A percentile compares a stretch with the other conserved stretches of the same genome.
These are phyloP conservation scores for Parnassius mnemosyne DNA, from an alignment of 2,888 invertebrate genomes.

Conservation along the genomic window DNA sequence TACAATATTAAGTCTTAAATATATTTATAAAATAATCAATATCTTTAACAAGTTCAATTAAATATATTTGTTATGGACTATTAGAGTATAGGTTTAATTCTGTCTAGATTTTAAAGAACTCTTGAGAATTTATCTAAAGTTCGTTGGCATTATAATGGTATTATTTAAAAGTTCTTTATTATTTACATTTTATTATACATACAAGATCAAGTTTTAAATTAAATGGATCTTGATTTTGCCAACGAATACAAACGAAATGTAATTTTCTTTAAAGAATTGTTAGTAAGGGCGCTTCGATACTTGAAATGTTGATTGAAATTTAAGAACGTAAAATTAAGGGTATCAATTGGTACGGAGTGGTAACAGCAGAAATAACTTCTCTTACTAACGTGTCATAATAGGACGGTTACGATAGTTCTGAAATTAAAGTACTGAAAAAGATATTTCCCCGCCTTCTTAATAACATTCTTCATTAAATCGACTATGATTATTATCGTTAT, in stretches of 20 bases:
- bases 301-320: background rate
- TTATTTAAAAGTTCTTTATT: slow-evolving; percentile 11
- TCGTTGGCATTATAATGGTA: slow-evolving; percentile 8
- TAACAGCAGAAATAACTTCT: background rate
- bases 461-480: too few species aligned
- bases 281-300: too few species aligned
- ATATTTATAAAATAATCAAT: too few species aligned
- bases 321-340: background rate
- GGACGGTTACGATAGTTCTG: too few species aligned
- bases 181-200: slow-evolving; percentile 12
- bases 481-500: too few species aligned
- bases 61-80: too few species aligned
- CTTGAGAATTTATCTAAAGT: slow-evolving; percentile 12
- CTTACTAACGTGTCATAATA: background rate
- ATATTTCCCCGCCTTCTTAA: too few species aligned
- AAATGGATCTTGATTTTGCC: background rate
- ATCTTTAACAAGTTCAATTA: too few species aligned
- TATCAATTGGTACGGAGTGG: background rate
- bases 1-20: too few species aligned
- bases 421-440: too few species aligned
- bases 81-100: slow-evolving; percentile 12
- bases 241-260: slow-evolving; percentile 8
- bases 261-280: background rate
- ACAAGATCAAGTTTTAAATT: slow-evolving; percentile 1
- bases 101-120: background rate